These are phyloP conservation scores for Glossophaga mutica DNA, from an alignment of 2,797 vertebrate species.

Conservation along the genomic window DNA sequence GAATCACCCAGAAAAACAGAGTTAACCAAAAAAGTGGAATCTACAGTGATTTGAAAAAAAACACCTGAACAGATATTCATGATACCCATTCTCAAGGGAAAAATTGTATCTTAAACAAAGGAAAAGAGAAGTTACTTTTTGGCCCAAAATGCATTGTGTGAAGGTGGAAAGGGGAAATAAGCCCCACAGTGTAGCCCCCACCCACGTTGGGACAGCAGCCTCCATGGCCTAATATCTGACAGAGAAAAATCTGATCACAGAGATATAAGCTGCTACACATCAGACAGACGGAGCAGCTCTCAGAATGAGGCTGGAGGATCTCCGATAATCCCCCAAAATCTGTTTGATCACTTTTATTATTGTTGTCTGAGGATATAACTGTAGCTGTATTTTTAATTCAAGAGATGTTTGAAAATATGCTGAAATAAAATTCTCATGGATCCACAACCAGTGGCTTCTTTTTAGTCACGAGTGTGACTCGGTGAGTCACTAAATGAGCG, in stretches of 20 bases:
- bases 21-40: not conserved
- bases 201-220: not conserved
- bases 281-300: not conserved
- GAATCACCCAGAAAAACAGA: not conserved
- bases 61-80: not conserved
- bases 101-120: not conserved
- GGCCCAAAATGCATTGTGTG: rapidly evolving
- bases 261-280: rapidly evolving
- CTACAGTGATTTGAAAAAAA: not conserved
- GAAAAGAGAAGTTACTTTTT: not conserved
- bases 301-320: not conserved
- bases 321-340: not conserved
- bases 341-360: not conserved
- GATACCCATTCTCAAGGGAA: not conserved
- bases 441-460: not conserved
- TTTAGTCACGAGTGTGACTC: no score
- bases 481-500: no score
- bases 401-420: not conserved
- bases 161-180: not conserved
- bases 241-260: not conserved
- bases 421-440: not conserved
- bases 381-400: not conserved
- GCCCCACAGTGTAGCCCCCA: rapidly evolving
- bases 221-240: rapidly evolving
- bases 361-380: not conserved